A percentile compares a stretch with the other conserved stretches of the same genome.
phyloP scores from a whole-genome alignment of 2,113 vertebrate species.

The Mus musculus region DNA sequence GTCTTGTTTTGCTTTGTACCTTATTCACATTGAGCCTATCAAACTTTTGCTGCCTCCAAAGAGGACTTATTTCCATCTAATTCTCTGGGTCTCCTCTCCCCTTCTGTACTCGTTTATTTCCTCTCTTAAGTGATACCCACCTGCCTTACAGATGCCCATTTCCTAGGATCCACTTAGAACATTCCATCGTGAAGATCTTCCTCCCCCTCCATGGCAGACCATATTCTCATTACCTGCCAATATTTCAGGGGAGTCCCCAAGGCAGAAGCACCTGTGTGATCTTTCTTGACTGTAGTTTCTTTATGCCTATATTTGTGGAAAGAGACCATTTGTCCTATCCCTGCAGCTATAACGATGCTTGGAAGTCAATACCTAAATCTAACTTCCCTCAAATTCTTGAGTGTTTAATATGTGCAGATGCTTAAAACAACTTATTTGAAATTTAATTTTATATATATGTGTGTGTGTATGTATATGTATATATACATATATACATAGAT shows the following conservation, averaged over 20 bases:
- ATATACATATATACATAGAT: too few species aligned
- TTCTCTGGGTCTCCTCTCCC: neutral
- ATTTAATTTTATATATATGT: neutral
- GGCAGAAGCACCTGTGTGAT: neutral
- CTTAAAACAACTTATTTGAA: neutral
- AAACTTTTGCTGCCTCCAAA: neutral
- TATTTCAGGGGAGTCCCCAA: neutral
- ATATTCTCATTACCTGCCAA: neutral
- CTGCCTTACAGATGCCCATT: neutral
- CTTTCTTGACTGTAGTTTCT: neutral
- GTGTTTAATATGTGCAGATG: neutral
- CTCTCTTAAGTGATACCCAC: neutral
- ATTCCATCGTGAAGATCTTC: neutral
- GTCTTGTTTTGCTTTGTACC: neutral
- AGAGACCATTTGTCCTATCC: neutral
- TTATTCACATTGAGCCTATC: neutral
- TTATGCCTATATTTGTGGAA: neutral
- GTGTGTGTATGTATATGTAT: neutral
- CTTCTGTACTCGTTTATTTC: neutral
- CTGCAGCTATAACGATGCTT: neutral
- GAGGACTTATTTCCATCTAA: neutral
- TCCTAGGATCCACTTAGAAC: neutral
- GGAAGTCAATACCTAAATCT: neutral
- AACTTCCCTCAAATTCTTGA: neutral
- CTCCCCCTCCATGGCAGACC: neutral